A percentile compares a stretch with the other conserved stretches of the same genome.
Conservation (phyloP, 37 sponge, comb jelly and placozoan genomes). For the Petrosia ficiformis region DNA sequence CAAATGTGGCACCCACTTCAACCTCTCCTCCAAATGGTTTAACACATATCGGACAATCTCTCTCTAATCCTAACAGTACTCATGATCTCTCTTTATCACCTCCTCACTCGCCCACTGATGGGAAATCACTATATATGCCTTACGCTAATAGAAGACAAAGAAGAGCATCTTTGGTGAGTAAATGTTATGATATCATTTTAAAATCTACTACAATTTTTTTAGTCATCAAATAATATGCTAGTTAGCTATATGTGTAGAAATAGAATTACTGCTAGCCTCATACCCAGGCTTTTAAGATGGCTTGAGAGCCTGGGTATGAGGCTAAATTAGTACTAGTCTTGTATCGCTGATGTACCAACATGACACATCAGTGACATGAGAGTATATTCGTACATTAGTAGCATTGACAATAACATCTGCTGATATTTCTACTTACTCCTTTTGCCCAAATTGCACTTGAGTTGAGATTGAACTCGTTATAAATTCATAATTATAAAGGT, state of each 20-base stretch:
- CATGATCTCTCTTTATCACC: slow-evolving; percentile 23
- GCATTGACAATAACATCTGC: no score
- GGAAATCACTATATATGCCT: slow-evolving; percentile 52
- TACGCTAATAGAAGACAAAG: slow-evolving; percentile 61
- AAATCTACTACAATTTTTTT: background rate
- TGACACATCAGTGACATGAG: no score
- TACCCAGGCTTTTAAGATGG: no score
- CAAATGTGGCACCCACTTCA: slow-evolving; percentile 29
- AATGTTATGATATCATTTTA: background rate
- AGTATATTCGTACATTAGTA: no score
- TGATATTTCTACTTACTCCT: no score
- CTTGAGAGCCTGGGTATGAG: no score
- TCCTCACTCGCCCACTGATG: slow-evolving; percentile 17
- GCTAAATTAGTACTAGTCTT: no score
- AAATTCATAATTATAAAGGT: no score
- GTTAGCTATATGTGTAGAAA: background rate
- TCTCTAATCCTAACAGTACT: slow-evolving; percentile 18
- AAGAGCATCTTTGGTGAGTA: slow-evolving; percentile 77
- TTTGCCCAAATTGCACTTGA: no score
- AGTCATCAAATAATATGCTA: background rate
- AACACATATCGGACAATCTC: slow-evolving; percentile 4
- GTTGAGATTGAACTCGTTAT: no score
- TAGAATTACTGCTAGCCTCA: background rate
- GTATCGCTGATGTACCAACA: no score
- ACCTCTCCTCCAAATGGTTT: background rate